A percentile compares a stretch with the other conserved stretches of the same genome.
phyloP scores from a whole-genome alignment of 2,888 invertebrate genomes.

The Acronicta aceris region DNA sequence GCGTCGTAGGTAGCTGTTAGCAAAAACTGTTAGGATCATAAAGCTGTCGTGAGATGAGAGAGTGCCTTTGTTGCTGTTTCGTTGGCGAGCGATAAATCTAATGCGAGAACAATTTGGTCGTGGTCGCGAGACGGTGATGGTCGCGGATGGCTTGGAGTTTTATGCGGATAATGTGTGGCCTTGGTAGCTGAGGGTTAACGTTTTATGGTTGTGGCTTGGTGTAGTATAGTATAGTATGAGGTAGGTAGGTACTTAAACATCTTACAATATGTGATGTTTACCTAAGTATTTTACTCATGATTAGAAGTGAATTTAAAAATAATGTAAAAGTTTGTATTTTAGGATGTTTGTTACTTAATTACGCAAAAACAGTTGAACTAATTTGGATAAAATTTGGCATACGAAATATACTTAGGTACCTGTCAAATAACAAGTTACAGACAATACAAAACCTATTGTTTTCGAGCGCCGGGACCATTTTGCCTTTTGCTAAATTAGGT shows the following conservation, averaged over 20 bases:
- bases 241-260: neutral
- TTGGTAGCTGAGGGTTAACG: conserved; percentile 38
- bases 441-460: too few relatives aligned
- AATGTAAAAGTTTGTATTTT: too few relatives aligned
- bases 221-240: neutral
- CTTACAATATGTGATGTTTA: too few relatives aligned
- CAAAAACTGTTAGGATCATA: conserved; percentile 89
- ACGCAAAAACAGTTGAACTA: too few relatives aligned
- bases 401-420: too few relatives aligned
- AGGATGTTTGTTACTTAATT: too few relatives aligned
- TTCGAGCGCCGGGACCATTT: too few relatives aligned
- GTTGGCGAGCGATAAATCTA: conserved; percentile 83
- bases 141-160: conserved; percentile 43
- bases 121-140: conserved; percentile 59
- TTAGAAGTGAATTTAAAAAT: too few relatives aligned
- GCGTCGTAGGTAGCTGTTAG: conserved; percentile 83
- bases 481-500: too few relatives aligned
- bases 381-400: too few relatives aligned
- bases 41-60: conserved; percentile 87
- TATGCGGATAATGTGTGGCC: conserved; percentile 30
- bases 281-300: too few relatives aligned
- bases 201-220: conserved; percentile 8
- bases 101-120: conserved; percentile 81
- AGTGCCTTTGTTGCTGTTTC: conserved; percentile 88
- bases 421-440: too few relatives aligned